Evolutionary conservation across 2,797 vertebrate genomes (phyloP), one percentile per base, ranked within the genome.

Genomic region (Microchirus variegatus): DNA sequence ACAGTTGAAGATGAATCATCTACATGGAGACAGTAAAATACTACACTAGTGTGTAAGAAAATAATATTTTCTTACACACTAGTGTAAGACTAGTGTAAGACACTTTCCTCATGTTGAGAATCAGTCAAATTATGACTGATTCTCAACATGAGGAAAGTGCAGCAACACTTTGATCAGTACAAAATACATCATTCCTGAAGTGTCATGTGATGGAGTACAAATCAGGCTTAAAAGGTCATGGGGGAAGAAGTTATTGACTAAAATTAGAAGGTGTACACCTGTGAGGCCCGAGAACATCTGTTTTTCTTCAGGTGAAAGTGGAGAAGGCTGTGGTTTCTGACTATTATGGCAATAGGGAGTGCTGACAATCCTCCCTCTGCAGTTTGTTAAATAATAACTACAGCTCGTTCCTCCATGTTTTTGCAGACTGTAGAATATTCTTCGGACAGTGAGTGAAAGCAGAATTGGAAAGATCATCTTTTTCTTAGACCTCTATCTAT

Each of bases 251-350:
- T 56, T 55, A 45, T 50, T 67, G 55, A 70, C 50, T 57, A 50
- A 52, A 61, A 53, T 76, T 67, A 55, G 45, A 38, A 54, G 52
- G 47, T 43, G 38, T 60, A 47, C 53, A 63, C 22, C 66, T 69
- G 42, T 73, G 53, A 59, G 50, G 13, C 17, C 43, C 1, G 37
- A 59, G 42, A 62, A 80, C 79, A 81, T 86, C 62, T 82, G 87
- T 35, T 78, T 78, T 71, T 62, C 40, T 66, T 36, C 36, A 35
- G 54, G 64, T 55, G 73, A 80, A 73, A 77, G 72, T 69, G 16
- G 52, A 73, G 60, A 42, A 38, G 45, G 22, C 36, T 51, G 61
- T 59, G 50, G 53, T 60, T 56, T 70, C 64, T 71, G 53, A 53
- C 62, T 55, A 70, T 83, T 69, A 80, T 57, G 26, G 44, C 61